Conservation (phyloP, 2,797 vertebrate species). For the Antennarius maculatus region DNA sequence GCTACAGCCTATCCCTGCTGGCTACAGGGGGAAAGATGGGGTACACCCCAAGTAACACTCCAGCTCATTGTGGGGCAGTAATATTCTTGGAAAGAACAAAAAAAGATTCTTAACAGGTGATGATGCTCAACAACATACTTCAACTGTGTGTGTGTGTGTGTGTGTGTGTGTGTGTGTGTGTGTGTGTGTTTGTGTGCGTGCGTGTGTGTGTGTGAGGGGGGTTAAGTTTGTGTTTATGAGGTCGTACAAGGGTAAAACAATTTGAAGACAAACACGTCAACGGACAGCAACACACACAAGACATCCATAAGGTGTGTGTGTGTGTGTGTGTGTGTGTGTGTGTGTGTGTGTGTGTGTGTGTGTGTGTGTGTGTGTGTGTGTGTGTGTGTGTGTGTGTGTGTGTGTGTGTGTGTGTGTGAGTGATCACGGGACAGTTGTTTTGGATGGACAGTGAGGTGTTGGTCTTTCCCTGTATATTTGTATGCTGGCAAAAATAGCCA, state of each 20-base stretch:
- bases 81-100: too few relatives aligned
- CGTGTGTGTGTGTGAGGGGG: neutral
- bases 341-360: conserved; percentile 2
- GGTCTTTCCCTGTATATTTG: conserved; percentile 46
- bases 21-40: too few relatives aligned
- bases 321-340: neutral
- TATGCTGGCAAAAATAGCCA: conserved; percentile 67
- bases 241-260: conserved; percentile 22
- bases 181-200: conserved; percentile 6
- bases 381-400: too few relatives aligned
- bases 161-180: conserved; percentile 2
- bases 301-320: conserved; percentile 14
- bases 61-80: too few relatives aligned
- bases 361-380: too few relatives aligned
- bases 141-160: conserved; percentile 3
- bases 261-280: conserved; percentile 33
- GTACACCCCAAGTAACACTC: too few relatives aligned
- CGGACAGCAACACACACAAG: conserved; percentile 19
- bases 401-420: too few relatives aligned
- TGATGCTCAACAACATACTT: neutral
- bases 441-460: conserved; percentile 38
- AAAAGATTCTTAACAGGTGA: too few relatives aligned
- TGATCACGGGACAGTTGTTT: conserved; percentile 43
- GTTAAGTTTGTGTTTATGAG: conserved; percentile 9
- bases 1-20: too few relatives aligned